Base-by-base conservation (phyloP, 2,113 vertebrate genomes). In the Ariopsis seemanni region DNA sequence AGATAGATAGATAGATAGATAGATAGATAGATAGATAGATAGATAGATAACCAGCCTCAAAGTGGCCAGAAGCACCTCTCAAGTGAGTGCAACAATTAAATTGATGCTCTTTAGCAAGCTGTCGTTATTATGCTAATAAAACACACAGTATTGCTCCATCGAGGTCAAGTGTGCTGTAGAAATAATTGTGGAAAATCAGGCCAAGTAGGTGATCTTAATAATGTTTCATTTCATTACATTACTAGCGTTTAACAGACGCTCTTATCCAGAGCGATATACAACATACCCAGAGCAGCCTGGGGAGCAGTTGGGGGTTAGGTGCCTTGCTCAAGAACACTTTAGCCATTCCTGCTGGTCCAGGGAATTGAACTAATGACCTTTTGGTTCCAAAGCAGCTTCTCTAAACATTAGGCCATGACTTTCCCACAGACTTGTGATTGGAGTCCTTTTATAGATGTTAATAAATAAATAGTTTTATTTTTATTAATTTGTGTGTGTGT, bases 61-160 rank as follows among this genome's bases (percentile, higher is more conserved):
- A 84, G 74, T 75, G 58, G 84, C 57, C 86, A 84, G 65, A 90
- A 90, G 81, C 22, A 27, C 79, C 82, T 84, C 81, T 85, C 48
- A 17, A 60, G 65, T 67, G 57, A 86, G 50, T 50, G 72, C 58
- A 50, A 42, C 86, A 81, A 90, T 90, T 86, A 90, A 84, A 86
- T 55, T 86, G 34, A 80, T 55, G 71, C 84, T 84, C 86, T 84
- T 88, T 72, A 83, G 30, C 52, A 53, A 88, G 85, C 79, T 85
- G 80, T 69, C 50, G 84, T 88, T 86, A 90, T 90, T 71, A 88
- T 72, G 22, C 67, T 85, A 74, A 88, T 88, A 83, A 82, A 85
- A 85, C 52, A 88, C 63, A 84, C 11, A 27, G 72, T 60, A 17
- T 71, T 82, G 79, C 78, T 88, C 57, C 17, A 57, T 75, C 22